These are phyloP conservation scores for Neoarius graeffei DNA, from an alignment of 2,113 vertebrate species.

Conservation along the genomic window DNA sequence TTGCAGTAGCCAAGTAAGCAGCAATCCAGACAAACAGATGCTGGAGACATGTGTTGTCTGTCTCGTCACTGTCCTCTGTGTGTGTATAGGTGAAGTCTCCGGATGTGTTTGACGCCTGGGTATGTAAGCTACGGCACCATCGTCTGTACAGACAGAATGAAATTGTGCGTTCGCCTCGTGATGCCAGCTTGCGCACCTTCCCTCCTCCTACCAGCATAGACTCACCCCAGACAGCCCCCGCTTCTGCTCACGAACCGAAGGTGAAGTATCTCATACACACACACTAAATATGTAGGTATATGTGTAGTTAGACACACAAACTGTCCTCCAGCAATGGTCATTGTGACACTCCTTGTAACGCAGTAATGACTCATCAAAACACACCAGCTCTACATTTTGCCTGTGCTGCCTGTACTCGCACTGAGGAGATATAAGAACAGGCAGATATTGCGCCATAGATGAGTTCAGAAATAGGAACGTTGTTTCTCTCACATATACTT, in stretches of 20 bases:
- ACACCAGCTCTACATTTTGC: not conserved
- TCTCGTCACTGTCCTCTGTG: slow-evolving; percentile 25
- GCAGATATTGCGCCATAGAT: not conserved
- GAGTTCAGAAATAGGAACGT: not conserved
- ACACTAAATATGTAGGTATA: not conserved
- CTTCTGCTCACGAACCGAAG: slow-evolving; percentile 81
- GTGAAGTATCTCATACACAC: slow-evolving; percentile 60
- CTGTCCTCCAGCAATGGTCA: slow-evolving; percentile 12
- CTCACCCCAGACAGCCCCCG: slow-evolving; percentile 84
- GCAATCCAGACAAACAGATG: slow-evolving; percentile 35
- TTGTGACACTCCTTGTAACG: slow-evolving; percentile 2
- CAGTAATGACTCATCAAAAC: slow-evolving; percentile 36
- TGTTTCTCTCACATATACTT: not conserved
- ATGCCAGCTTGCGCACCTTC: slow-evolving; percentile 89
- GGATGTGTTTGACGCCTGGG: slow-evolving; percentile 96
- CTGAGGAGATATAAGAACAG: slow-evolving; percentile 22
- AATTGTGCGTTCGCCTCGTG: slow-evolving; percentile 93
- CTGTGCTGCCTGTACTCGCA: not conserved
- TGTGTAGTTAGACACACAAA: not conserved
- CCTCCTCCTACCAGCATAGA: slow-evolving; percentile 83
- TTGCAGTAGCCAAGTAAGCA: slow-evolving; percentile 9
- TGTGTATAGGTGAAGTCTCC: slow-evolving; percentile 89
- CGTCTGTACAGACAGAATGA: slow-evolving; percentile 96
- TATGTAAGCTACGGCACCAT: slow-evolving; percentile 92
- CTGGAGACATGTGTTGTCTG: slow-evolving; percentile 30